These are phyloP conservation scores for Hemaris fuciformis DNA, from an alignment of 2,888 invertebrate species.

Conservation along the genomic window DNA sequence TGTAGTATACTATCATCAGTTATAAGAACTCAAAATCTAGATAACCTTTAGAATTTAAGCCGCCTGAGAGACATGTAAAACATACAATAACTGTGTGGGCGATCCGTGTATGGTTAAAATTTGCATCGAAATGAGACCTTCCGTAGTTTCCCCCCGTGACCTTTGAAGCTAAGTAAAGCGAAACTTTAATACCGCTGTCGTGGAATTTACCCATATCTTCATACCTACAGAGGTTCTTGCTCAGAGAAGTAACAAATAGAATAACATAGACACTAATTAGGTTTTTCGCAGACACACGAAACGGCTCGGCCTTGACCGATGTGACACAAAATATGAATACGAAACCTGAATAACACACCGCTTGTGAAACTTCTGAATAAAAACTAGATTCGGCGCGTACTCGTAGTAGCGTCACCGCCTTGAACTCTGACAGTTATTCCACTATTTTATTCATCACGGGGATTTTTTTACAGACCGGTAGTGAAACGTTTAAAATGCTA, in stretches of 20 bases:
- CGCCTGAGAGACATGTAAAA: too few species aligned
- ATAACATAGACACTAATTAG: not conserved
- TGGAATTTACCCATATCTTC: too few species aligned
- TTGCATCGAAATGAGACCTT: too few species aligned
- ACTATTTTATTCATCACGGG: not conserved
- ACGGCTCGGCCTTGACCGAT: not conserved
- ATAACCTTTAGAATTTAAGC: too few species aligned
- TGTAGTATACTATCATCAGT: too few species aligned
- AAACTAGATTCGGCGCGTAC: not conserved
- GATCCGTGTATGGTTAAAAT: too few species aligned
- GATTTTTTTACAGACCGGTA: not conserved
- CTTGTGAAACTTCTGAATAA: not conserved
- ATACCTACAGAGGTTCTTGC: too few species aligned
- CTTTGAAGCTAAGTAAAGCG: too few species aligned
- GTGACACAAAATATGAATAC: not conserved
- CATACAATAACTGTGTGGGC: too few species aligned
- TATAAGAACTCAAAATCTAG: too few species aligned
- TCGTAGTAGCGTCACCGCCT: not conserved
- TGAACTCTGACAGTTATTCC: not conserved
- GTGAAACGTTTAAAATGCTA: not conserved
- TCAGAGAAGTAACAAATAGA: not conserved
- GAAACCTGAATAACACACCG: not conserved
- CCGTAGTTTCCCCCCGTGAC: too few species aligned
- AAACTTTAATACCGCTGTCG: too few species aligned
- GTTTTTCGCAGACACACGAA: not conserved